Percentiles rank a stretch among this genome's conserved stretches.
Evolutionary conservation across 2,797 vertebrate species (phyloP).

Genomic region (Spinibarbus caldwelli): DNA sequence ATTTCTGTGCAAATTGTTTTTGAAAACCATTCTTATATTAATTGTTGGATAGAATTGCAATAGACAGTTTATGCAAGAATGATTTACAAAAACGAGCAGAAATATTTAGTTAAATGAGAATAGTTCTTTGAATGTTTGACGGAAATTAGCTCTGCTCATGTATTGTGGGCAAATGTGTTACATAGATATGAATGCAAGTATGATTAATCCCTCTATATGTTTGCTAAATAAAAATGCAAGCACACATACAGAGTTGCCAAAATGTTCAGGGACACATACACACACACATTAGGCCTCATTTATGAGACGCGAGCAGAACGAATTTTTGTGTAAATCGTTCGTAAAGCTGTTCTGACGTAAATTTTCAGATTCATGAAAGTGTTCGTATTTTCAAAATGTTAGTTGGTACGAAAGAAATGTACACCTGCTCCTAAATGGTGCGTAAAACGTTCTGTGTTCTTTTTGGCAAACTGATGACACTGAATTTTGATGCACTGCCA

Average conservation of each 20-base stretch:
- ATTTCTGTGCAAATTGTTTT: background rate
- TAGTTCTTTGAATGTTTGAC: background rate
- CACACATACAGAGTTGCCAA: background rate
- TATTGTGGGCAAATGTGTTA: background rate
- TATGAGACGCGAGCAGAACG: no score
- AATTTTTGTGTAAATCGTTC: no score
- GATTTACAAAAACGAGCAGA: background rate
- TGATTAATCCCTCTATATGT: background rate
- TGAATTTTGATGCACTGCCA: no score
- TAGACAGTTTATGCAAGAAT: background rate
- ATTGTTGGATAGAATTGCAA: background rate
- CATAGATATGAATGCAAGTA: background rate
- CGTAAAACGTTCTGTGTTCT: no score
- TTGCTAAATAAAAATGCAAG: constrained; percentile 1
- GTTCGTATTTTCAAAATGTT: no score
- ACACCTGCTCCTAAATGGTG: no score
- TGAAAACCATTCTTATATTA: background rate
- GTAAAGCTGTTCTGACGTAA: no score
- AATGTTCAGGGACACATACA: constrained; percentile 7
- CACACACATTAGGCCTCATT: background rate
- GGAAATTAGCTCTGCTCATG: background rate
- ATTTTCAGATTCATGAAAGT: no score
- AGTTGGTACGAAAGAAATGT: no score
- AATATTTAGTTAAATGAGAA: background rate
- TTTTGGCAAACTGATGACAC: no score